A percentile compares a stretch with the other conserved stretches of the same genome.
phyloP scores from a whole-genome alignment of 2,888 invertebrate genomes.

The Aporophyla nigra region DNA sequence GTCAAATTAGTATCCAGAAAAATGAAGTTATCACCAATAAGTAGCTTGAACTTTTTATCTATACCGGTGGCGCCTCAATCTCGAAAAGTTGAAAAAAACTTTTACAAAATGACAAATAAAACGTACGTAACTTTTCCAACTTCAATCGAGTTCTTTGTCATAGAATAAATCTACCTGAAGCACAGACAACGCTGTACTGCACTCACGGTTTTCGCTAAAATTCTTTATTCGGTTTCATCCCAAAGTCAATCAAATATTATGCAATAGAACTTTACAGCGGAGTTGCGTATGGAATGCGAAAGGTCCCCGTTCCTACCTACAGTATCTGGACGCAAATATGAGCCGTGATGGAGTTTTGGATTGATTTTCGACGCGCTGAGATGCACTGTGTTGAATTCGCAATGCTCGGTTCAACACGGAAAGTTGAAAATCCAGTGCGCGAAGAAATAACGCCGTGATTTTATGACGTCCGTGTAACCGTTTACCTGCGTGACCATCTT shows the following conservation, averaged over 20 bases:
- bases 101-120: no score
- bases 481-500: neutral
- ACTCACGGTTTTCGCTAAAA: neutral
- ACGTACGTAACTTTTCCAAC: neutral
- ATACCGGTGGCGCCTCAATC: neutral
- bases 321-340: neutral
- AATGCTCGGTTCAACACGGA: no score
- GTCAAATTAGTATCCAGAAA: no score
- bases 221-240: neutral
- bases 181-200: slow-evolving; percentile 1
- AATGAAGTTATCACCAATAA: neutral
- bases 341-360: neutral
- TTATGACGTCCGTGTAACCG: no score
- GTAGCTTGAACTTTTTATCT: neutral
- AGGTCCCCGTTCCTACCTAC: neutral
- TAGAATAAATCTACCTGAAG: neutral
- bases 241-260: neutral
- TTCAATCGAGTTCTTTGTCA: slow-evolving; percentile 15
- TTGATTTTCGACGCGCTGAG: no score
- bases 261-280: neutral
- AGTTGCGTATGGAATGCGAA: neutral
- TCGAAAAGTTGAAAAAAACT: neutral
- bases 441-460: no score
- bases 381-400: no score
- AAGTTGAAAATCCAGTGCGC: no score